These are phyloP conservation scores for Ennomos fuscantarius DNA, from an alignment of 2,888 invertebrate species.

Conservation along the genomic window DNA sequence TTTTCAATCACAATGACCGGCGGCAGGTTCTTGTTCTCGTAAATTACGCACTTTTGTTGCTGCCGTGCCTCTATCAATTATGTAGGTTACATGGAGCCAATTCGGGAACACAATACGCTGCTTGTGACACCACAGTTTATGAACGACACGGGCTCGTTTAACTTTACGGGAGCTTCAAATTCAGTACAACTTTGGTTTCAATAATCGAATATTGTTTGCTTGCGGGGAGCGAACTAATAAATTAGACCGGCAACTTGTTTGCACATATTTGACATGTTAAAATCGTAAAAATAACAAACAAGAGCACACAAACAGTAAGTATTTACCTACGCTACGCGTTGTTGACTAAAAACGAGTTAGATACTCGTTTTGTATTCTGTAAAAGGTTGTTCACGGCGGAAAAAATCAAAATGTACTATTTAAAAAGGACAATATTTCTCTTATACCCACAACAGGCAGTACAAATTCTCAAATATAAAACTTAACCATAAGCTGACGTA, in stretches of 20 bases:
- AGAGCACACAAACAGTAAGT: too few relatives aligned
- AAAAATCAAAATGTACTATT: too few relatives aligned
- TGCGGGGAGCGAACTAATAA: slow-evolving; percentile 6
- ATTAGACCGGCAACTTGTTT: too few relatives aligned
- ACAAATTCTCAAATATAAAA: slow-evolving; percentile 28
- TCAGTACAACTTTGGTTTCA: slow-evolving; percentile 19
- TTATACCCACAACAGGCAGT: not conserved
- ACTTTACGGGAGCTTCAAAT: slow-evolving; percentile 41
- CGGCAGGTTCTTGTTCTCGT: slow-evolving; percentile 49
- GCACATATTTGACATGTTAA: too few relatives aligned
- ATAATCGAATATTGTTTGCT: slow-evolving; percentile 25
- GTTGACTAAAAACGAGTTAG: not conserved
- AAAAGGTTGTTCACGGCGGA: too few relatives aligned
- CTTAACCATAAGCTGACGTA: slow-evolving; percentile 42
- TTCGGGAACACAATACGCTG: slow-evolving; percentile 54
- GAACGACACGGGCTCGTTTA: slow-evolving; percentile 48
- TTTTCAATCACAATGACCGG: slow-evolving; percentile 59
- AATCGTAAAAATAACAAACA: too few relatives aligned
- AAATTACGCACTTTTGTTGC: slow-evolving; percentile 65
- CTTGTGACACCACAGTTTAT: slow-evolving; percentile 58
- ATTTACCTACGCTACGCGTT: not conserved
- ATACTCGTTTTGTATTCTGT: too few relatives aligned
- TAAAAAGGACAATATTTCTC: not conserved
- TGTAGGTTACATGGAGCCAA: slow-evolving; percentile 60
- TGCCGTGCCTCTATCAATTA: slow-evolving; percentile 61